Conservation (phyloP, 2,797 vertebrate genomes). For the Leuciscus waleckii region DNA sequence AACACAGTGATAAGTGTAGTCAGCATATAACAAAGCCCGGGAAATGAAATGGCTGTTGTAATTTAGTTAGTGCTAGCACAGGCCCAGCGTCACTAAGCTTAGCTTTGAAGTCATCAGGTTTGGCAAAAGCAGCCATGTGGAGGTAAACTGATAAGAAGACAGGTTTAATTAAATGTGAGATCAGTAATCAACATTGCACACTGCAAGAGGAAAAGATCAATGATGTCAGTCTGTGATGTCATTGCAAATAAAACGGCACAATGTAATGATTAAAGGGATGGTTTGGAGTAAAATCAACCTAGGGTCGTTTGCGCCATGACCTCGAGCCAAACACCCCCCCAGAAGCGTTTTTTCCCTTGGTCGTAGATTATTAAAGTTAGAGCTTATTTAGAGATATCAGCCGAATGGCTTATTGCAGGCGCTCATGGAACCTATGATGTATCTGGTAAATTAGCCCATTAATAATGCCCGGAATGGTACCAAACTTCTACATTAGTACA, state of each 20-base stretch:
- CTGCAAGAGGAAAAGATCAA: background rate
- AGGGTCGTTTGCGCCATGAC: too few species aligned
- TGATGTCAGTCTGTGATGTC: slow-evolving; percentile 5
- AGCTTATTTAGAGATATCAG: too few species aligned
- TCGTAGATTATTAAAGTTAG: too few species aligned
- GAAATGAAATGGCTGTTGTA: slow-evolving; percentile 18
- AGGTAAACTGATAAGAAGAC: slow-evolving; percentile 14
- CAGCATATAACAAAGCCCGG: background rate
- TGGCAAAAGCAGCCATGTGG: slow-evolving; percentile 8
- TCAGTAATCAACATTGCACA: slow-evolving; percentile 1
- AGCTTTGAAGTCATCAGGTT: slow-evolving; percentile 19
- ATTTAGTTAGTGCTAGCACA: slow-evolving; percentile 11
- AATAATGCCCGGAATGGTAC: too few species aligned
- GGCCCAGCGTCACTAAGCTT: background rate
- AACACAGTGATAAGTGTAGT: background rate
- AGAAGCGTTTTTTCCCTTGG: too few species aligned
- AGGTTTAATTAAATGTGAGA: slow-evolving; percentile 6
- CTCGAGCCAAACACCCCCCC: too few species aligned
- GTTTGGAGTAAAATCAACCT: too few species aligned
- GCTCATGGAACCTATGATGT: too few species aligned
- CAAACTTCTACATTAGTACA: too few species aligned
- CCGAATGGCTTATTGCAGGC: too few species aligned
- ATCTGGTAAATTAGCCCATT: too few species aligned
- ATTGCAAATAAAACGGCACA: background rate
- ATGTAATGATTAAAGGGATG: background rate